Percentiles rank a stretch among this genome's conserved stretches.
Conservation (phyloP, 2,113 vertebrate genomes). For the Chelonoidis abingdonii region DNA sequence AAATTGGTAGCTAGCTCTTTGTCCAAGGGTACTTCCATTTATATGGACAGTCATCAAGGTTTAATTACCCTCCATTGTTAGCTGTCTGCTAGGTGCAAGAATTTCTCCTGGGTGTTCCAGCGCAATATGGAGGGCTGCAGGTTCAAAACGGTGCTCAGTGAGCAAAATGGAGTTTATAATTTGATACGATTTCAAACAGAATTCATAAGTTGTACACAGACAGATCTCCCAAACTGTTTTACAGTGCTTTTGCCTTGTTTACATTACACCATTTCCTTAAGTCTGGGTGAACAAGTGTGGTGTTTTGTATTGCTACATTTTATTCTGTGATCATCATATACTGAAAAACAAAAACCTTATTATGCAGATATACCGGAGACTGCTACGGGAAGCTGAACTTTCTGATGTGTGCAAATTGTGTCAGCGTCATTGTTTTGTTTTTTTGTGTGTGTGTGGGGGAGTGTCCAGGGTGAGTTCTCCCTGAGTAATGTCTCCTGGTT, state of each 20-base stretch:
- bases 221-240: not conserved
- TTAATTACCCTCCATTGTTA: not conserved
- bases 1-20: not conserved
- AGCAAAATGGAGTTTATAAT: not conserved
- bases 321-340: not conserved
- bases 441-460: not conserved
- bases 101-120: not conserved
- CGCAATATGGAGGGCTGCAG: not conserved
- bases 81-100: not conserved
- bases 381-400: not conserved
- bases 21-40: not conserved
- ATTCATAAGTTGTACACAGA: not conserved
- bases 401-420: not conserved
- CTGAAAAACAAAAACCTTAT: not conserved
- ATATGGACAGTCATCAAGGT: not conserved
- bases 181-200: not conserved
- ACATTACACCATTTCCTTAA: not conserved
- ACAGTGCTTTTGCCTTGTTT: not conserved
- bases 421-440: not conserved
- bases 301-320: not conserved
- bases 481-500: not conserved
- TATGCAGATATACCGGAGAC: rapidly evolving
- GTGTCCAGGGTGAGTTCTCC: not conserved
- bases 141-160: not conserved
- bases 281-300: not conserved